Evolutionary conservation across 2,113 vertebrate species (phyloP).

Genomic region (Gnathonemus echidnorhynchus): DNA sequence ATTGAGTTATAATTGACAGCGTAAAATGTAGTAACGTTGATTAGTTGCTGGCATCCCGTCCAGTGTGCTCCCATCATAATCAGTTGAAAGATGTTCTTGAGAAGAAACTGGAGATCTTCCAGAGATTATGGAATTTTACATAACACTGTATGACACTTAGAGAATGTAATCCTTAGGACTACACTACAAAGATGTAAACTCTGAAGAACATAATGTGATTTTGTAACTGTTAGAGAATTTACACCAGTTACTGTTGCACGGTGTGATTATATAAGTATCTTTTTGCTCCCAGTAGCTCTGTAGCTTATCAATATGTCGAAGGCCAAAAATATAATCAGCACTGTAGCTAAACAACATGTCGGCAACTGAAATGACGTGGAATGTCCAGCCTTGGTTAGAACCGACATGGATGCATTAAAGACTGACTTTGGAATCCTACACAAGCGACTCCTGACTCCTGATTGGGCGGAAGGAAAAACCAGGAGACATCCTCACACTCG

Average conservation of each 20-base stretch:
- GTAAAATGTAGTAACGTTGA: neutral
- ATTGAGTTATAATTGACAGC: neutral
- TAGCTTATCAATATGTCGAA: neutral
- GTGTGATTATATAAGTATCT: neutral
- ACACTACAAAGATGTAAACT: too few species aligned
- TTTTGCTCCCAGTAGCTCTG: neutral
- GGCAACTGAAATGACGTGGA: too few species aligned
- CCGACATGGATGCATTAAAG: too few species aligned
- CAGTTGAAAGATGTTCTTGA: neutral
- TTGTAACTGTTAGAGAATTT: too few species aligned
- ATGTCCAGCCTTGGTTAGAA: too few species aligned
- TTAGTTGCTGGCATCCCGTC: neutral
- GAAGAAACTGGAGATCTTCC: neutral
- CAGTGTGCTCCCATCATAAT: neutral
- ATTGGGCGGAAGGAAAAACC: neutral
- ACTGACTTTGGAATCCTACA: too few species aligned
- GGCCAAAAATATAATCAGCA: too few species aligned
- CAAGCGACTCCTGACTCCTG: too few species aligned
- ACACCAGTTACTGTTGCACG: neutral
- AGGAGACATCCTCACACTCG: neutral
- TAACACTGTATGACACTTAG: too few species aligned
- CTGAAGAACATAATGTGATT: too few species aligned
- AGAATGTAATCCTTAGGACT: too few species aligned
- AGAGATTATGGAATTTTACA: neutral
- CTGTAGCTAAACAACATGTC: too few species aligned